phyloP scores from a whole-genome alignment of 2,888 invertebrate species.

The Andrena minutula region DNA sequence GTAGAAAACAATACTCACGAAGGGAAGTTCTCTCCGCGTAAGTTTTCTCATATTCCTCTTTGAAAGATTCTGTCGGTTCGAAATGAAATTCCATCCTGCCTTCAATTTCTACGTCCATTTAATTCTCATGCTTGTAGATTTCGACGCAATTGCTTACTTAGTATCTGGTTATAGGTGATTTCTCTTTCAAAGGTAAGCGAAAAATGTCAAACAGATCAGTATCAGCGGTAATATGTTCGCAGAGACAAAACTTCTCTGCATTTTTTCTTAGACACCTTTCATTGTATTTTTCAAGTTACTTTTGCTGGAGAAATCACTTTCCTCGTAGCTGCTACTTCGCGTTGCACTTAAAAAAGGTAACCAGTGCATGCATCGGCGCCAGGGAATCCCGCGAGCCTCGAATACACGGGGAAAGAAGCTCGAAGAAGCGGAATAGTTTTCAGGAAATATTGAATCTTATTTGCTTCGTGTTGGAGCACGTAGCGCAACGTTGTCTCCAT shows the following conservation, averaged over 20 bases:
- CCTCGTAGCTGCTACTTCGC: background rate
- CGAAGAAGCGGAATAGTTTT: slow-evolving; percentile 1
- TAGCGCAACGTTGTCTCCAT: background rate
- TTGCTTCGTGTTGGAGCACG: background rate
- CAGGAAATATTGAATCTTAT: slow-evolving; percentile 14
- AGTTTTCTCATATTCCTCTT: slow-evolving; percentile 28
- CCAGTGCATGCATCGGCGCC: background rate
- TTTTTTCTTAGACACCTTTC: background rate
- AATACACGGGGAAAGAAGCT: background rate
- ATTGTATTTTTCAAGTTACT: background rate
- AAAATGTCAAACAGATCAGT: background rate
- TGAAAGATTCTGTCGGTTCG: background rate
- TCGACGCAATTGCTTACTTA: background rate
- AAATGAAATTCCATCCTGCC: slow-evolving; percentile 44
- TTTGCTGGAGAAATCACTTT: background rate
- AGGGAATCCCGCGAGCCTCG: slow-evolving; percentile 1
- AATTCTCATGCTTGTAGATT: slow-evolving; percentile 13
- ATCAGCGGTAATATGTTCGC: background rate
- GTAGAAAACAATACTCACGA: slow-evolving; percentile 11
- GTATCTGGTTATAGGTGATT: background rate
- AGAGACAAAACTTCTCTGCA: background rate
- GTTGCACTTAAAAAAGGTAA: background rate
- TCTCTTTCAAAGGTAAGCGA: background rate
- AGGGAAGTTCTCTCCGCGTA: background rate
- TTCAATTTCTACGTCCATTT: slow-evolving; percentile 22